These are phyloP conservation scores for Drosophila neotestacea DNA, from an alignment of 2,888 invertebrate genomes.

Conservation along the genomic window DNA sequence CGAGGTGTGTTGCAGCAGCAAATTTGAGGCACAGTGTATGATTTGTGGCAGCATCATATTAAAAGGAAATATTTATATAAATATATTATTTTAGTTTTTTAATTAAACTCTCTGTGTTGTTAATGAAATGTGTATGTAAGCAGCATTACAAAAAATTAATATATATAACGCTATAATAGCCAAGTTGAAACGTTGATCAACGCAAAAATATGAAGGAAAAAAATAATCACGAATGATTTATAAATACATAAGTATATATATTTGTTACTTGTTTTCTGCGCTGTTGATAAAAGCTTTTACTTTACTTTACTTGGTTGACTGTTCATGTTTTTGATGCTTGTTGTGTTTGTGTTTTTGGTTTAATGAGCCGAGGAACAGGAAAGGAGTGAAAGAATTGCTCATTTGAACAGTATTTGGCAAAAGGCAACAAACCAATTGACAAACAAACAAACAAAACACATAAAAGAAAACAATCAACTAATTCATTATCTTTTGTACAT, in stretches of 20 bases:
- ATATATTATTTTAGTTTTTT: slow-evolving; percentile 53
- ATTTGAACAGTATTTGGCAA: slow-evolving; percentile 58
- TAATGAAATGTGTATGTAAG: slow-evolving; percentile 47
- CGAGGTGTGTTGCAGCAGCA: slow-evolving; percentile 28
- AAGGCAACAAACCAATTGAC: slow-evolving; percentile 32
- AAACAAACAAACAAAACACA: slow-evolving; percentile 12
- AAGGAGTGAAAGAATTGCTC: slow-evolving; percentile 18
- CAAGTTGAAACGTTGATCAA: slow-evolving; percentile 58
- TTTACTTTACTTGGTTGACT: slow-evolving; percentile 67
- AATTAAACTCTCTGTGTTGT: slow-evolving; percentile 77
- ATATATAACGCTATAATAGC: slow-evolving; percentile 46
- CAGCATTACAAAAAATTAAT: slow-evolving; percentile 43
- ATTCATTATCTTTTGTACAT: slow-evolving; percentile 58
- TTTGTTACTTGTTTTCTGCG: slow-evolving; percentile 74
- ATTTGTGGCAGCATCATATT: slow-evolving; percentile 34
- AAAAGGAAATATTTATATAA: slow-evolving; percentile 13
- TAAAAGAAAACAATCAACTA: slow-evolving; percentile 41
- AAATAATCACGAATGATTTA: slow-evolving; percentile 24
- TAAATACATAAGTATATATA: slow-evolving; percentile 44
- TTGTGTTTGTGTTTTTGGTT: slow-evolving; percentile 12
- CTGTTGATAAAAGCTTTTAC: slow-evolving; percentile 64
- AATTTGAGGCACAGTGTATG: slow-evolving; percentile 13
- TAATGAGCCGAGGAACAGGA: neutral
- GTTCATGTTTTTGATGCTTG: slow-evolving; percentile 33
- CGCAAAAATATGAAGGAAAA: slow-evolving; percentile 32